A percentile compares a stretch with the other conserved stretches of the same genome.
These are phyloP conservation scores for Guaruba guarouba DNA, from an alignment of 2,113 vertebrate genomes.

Conservation along the genomic window DNA sequence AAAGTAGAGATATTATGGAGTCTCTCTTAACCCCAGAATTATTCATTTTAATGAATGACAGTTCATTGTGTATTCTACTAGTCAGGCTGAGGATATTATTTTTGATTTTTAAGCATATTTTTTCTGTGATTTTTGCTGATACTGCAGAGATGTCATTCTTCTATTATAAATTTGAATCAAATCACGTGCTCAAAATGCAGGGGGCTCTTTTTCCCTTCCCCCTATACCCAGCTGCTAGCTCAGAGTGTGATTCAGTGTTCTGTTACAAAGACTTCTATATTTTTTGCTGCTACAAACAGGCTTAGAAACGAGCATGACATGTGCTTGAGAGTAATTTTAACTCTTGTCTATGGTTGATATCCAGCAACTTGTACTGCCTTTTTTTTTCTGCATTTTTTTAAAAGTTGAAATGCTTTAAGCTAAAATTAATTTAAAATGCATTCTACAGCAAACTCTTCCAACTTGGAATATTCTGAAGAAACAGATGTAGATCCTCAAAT, in stretches of 20 bases:
- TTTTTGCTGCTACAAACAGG: neutral
- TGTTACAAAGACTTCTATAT: neutral
- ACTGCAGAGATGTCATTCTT: neutral
- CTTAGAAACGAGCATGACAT: neutral
- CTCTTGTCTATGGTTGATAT: neutral
- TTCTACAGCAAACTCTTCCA: neutral
- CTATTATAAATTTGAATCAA: neutral
- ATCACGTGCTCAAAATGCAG: neutral
- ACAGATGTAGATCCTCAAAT: slow-evolving; percentile 69
- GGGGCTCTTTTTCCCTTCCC: neutral
- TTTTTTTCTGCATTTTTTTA: neutral
- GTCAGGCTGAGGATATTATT: neutral
- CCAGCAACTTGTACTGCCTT: neutral
- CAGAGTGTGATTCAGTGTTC: neutral
- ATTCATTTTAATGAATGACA: neutral
- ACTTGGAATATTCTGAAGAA: slow-evolving; percentile 40
- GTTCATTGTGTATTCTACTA: neutral
- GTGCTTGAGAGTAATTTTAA: neutral
- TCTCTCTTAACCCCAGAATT: neutral
- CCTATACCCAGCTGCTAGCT: neutral
- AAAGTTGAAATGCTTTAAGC: neutral
- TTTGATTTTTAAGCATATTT: neutral
- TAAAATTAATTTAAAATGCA: neutral
- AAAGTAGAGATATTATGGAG: neutral
- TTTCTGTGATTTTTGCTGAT: neutral